Evolutionary conservation across 2,888 invertebrate species (phyloP), one percentile per base, ranked within the genome.

Genomic region (Villa cingulata): DNA sequence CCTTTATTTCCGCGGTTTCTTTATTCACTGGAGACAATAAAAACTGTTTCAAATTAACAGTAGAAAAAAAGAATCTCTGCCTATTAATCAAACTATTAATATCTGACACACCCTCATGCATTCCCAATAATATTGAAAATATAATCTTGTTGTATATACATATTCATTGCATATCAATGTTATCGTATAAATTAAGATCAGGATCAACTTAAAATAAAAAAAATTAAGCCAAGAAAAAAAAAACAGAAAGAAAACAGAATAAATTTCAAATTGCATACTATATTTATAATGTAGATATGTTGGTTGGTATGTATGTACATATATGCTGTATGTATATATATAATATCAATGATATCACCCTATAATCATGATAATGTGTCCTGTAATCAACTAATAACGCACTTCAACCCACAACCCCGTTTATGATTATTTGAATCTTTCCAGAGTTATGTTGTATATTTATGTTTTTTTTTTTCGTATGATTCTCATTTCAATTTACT

Each of bases 341-440:
- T 1, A 32, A 27, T 10, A 9, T 27, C 27, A 27, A n/a, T 9
- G 10, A 27, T 27, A 32, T 12, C 12, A 32, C 62, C 61, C 62
- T 62, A 69, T 70, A 68, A 70, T 69, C 68, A 69, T 61, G 65
- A 68, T 69, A 70, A 69, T 70, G 66, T 61, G 67, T 68, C 66
- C 68, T 69, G 69, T 69, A 70, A 70, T 70, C 69, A 69, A 69
- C 69, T 70, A 70, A 70, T 70, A 69, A 68, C 65, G 62, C 61
- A 59, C 60, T 53, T 54, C 51, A 46, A 48, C 43, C 46, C 48
- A 44, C 48, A 17, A 27, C 34, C 43, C 45, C 46, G 38, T 43
- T 32, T 43, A 34, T 20, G 43, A 39, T 41, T 20, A 39, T 43
- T 46, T 47, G 50, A 51, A 46, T 53, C 50, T 51, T 32, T 47